phyloP scores from a whole-genome alignment of 1,140 invertebrate genomes.

The Penaeus japonicus region DNA sequence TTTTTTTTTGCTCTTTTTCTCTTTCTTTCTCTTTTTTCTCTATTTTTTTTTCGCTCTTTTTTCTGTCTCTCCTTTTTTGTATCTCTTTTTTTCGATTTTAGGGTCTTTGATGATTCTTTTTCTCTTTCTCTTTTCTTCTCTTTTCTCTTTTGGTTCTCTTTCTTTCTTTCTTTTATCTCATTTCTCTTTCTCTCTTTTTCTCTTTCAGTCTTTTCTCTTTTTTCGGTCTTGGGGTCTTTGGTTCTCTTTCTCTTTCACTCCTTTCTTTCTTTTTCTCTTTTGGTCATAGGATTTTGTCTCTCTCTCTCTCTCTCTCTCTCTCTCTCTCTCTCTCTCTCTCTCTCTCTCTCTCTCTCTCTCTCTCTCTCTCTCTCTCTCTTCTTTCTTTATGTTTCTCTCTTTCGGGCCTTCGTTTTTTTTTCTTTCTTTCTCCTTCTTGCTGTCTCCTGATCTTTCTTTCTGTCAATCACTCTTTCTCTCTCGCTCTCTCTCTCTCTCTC shows the following conservation, averaged over 20 bases:
- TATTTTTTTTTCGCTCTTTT: background rate
- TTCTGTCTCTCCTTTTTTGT: background rate
- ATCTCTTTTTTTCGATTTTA: background rate
- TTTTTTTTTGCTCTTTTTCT: background rate
- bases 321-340: no score
- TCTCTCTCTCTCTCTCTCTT: no score
- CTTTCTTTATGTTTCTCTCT: no score
- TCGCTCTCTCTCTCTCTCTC: no score
- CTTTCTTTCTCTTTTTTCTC: background rate
- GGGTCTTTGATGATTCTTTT: background rate
- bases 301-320: no score
- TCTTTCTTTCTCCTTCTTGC: no score
- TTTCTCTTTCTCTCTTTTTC: slow-evolving; percentile 4
- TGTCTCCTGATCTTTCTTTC: no score
- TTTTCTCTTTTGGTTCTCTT: background rate
- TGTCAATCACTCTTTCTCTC: no score
- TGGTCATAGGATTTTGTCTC: no score
- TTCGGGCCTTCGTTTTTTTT: no score
- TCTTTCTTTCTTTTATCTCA: slow-evolving; percentile 17
- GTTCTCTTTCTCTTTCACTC: background rate
- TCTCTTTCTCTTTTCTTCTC: background rate
- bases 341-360: no score
- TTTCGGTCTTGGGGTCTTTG: background rate
- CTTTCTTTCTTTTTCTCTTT: background rate
- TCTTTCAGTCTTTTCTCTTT: background rate